Evolutionary conservation across 2,113 vertebrate genomes (phyloP).

Genomic region (Motacilla tschutschensis): DNA sequence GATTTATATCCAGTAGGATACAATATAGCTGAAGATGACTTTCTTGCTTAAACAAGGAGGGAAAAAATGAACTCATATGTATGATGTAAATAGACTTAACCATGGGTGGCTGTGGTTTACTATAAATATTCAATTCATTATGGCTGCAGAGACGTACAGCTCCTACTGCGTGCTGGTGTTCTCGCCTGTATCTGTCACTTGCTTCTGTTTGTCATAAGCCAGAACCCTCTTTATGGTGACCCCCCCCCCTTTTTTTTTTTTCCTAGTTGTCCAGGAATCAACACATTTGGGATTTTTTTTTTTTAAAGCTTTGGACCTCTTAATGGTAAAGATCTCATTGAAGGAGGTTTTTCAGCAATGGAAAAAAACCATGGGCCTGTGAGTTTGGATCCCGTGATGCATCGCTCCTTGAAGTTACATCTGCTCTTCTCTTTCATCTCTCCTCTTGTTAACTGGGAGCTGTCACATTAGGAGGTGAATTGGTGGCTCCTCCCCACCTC

Average conservation of each 20-base stretch:
- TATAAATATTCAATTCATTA: slow-evolving; percentile 61
- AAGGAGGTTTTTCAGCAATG: slow-evolving; percentile 53
- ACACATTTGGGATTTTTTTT: slow-evolving; percentile 25
- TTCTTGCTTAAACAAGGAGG: slow-evolving; percentile 72
- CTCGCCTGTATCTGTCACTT: slow-evolving; percentile 31
- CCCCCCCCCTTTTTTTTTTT: accelerated
- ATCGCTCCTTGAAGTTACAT: slow-evolving; percentile 94
- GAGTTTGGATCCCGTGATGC: slow-evolving; percentile 93
- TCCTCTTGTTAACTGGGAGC: slow-evolving; percentile 94
- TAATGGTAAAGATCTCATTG: slow-evolving; percentile 59
- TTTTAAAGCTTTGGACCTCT: slow-evolving; percentile 23
- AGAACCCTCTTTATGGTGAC: slow-evolving; percentile 26
- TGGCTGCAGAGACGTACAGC: slow-evolving; percentile 33
- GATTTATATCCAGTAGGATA: slow-evolving; percentile 69
- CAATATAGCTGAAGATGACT: slow-evolving; percentile 66
- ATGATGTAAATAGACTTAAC: slow-evolving; percentile 69
- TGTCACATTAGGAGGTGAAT: slow-evolving; percentile 96
- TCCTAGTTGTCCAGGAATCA: slow-evolving; percentile 17
- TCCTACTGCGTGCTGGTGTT: slow-evolving; percentile 42
- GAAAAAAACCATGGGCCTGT: slow-evolving; percentile 56
- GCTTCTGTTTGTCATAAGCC: slow-evolving; percentile 52
- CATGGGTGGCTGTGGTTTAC: slow-evolving; percentile 59
- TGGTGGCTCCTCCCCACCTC: slow-evolving; percentile 82
- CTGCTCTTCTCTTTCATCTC: slow-evolving; percentile 96
- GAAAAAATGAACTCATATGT: slow-evolving; percentile 66